These are phyloP conservation scores for Chrysodeixis includens DNA, from an alignment of 2,888 invertebrate species.

Conservation along the genomic window DNA sequence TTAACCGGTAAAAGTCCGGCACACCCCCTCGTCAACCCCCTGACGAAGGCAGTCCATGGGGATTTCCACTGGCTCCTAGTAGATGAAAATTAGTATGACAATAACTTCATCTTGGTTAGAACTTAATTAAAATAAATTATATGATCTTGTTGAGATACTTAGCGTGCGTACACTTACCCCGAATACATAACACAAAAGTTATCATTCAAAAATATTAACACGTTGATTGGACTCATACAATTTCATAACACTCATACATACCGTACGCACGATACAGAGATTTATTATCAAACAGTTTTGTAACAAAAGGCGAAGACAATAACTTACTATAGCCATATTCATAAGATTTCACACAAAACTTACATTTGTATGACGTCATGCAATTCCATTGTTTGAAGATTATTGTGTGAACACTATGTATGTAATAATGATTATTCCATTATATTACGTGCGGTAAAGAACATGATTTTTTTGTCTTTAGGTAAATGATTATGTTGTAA, in stretches of 20 bases:
- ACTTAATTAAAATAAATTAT: too few species aligned
- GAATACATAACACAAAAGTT: too few species aligned
- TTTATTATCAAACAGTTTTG: slow-evolving; percentile 3
- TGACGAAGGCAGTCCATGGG: too few species aligned
- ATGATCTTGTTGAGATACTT: too few species aligned
- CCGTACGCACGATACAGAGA: neutral
- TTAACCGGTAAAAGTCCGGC: too few species aligned
- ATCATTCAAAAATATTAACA: too few species aligned
- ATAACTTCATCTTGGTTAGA: too few species aligned
- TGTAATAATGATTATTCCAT: slow-evolving; percentile 3
- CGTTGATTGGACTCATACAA: neutral
- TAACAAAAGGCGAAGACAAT: neutral
- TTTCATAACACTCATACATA: neutral
- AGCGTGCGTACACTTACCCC: too few species aligned
- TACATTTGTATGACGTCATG: neutral
- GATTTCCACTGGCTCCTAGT: too few species aligned
- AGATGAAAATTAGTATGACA: too few species aligned
- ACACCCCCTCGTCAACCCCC: too few species aligned
- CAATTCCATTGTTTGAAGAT: slow-evolving; percentile 2
- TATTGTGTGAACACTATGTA: slow-evolving; percentile 1
- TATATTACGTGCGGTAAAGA: neutral
- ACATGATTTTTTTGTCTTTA: neutral
- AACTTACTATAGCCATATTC: neutral
- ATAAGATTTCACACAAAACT: slow-evolving; percentile 4
- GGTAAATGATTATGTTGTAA: too few species aligned